These are phyloP conservation scores for Macquaria australasica DNA, from an alignment of 2,113 vertebrate genomes.

Conservation along the genomic window DNA sequence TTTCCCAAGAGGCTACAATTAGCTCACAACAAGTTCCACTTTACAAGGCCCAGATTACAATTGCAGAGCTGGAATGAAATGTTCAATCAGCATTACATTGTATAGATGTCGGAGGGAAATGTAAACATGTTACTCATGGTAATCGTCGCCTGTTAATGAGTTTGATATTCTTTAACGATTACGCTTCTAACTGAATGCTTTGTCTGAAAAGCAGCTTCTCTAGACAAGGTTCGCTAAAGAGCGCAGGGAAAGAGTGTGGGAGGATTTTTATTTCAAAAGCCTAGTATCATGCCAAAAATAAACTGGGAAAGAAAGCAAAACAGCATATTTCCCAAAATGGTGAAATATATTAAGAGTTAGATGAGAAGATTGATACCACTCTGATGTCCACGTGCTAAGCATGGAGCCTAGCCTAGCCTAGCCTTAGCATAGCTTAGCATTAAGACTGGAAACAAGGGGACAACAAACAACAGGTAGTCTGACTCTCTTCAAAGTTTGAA, in stretches of 20 bases:
- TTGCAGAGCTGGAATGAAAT: constrained; percentile 19
- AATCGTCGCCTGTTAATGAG: neutral
- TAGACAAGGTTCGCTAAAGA: neutral
- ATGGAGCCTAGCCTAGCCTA: neutral
- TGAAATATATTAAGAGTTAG: too few relatives aligned
- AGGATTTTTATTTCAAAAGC: neutral
- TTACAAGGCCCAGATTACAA: constrained; percentile 34
- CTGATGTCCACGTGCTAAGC: neutral
- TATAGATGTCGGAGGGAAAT: constrained; percentile 33
- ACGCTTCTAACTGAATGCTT: neutral
- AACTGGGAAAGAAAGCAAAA: too few relatives aligned
- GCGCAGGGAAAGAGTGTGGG: too few relatives aligned
- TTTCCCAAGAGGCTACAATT: constrained; percentile 61
- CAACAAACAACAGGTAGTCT: too few relatives aligned
- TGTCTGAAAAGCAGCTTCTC: neutral
- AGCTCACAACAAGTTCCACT: constrained; percentile 38
- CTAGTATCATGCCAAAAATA: too few relatives aligned
- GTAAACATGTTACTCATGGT: constrained; percentile 38
- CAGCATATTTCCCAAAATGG: too few relatives aligned
- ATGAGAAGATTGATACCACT: too few relatives aligned
- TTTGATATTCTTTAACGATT: constrained; percentile 8
- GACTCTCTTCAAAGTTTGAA: too few relatives aligned
- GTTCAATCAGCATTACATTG: constrained; percentile 22
- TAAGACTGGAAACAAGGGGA: too few relatives aligned
- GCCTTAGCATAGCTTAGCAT: neutral